These are phyloP conservation scores for Candidula unifasciata DNA, from an alignment of 2,888 invertebrate genomes.

Conservation along the genomic window DNA sequence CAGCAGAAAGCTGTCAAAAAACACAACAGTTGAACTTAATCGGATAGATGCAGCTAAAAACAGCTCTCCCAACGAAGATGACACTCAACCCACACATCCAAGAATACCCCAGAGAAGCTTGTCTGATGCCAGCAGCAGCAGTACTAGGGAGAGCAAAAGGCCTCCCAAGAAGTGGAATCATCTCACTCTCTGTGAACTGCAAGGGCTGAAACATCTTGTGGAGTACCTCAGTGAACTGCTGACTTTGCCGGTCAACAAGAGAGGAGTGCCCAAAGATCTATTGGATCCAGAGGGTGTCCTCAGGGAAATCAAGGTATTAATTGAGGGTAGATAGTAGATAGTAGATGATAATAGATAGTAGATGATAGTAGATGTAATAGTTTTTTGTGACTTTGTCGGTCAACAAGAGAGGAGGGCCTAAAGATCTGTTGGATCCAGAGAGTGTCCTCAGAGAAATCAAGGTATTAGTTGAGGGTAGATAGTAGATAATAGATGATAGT, in stretches of 20 bases:
- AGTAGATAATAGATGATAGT: no score
- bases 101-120: slow-evolving; percentile 35
- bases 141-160: slow-evolving; percentile 47
- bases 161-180: slow-evolving; percentile 59
- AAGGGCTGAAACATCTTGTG: slow-evolving; percentile 82
- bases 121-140: slow-evolving; percentile 35
- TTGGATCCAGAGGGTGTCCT: slow-evolving; percentile 92
- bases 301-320: slow-evolving; percentile 84
- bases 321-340: no score
- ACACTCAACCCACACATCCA: slow-evolving; percentile 13
- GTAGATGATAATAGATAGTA: no score
- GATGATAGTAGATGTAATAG: no score
- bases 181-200: slow-evolving; percentile 71
- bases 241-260: slow-evolving; percentile 90
- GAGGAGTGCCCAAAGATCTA: slow-evolving; percentile 93
- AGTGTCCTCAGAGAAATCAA: slow-evolving; percentile 90
- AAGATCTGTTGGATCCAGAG: slow-evolving; percentile 91
- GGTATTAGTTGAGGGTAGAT: no score
- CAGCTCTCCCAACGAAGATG: slow-evolving; percentile 40
- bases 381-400: slow-evolving; percentile 91
- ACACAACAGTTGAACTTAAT: slow-evolving; percentile 67
- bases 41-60: slow-evolving; percentile 60
- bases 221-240: slow-evolving; percentile 93
- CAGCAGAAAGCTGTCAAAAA: slow-evolving; percentile 61
- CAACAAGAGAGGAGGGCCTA: slow-evolving; percentile 93